phyloP scores from a whole-genome alignment of 2,113 vertebrate genomes.

The Meles meles region DNA sequence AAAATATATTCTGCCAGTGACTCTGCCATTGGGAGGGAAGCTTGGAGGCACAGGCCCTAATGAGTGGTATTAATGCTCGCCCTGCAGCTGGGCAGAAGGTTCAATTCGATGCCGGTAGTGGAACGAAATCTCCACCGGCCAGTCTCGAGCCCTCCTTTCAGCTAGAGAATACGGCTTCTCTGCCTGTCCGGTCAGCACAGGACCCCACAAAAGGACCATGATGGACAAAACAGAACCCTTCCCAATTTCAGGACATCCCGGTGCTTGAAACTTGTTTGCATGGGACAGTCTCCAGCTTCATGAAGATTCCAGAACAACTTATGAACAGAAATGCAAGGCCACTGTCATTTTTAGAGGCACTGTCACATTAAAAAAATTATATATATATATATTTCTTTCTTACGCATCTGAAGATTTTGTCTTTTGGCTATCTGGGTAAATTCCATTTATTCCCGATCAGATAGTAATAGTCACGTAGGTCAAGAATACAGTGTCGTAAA shows the following conservation, averaged over 20 bases:
- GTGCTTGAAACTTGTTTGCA: constrained; percentile 56
- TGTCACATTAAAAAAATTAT: background rate
- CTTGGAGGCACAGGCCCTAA: background rate
- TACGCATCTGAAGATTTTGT: background rate
- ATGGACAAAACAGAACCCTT: constrained; percentile 61
- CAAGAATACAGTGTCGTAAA: background rate
- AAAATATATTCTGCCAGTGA: constrained; percentile 71
- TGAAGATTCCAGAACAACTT: constrained; percentile 50
- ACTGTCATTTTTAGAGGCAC: constrained; percentile 28
- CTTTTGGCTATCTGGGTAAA: background rate
- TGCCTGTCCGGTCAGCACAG: constrained; percentile 46
- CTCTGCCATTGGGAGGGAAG: constrained; percentile 29
- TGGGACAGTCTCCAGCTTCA: constrained; percentile 59
- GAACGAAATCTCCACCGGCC: constrained; percentile 23
- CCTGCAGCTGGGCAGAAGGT: background rate
- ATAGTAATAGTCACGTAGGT: background rate
- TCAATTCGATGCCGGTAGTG: constrained; percentile 44
- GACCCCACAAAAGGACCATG: constrained; percentile 51
- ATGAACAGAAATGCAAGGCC: constrained; percentile 22
- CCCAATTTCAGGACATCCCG: constrained; percentile 48
- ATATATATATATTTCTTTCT: background rate
- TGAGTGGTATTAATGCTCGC: constrained; percentile 46
- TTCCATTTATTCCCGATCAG: constrained; percentile 7
- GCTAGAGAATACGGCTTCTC: constrained; percentile 41
- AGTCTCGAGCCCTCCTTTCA: background rate